Percentiles rank a stretch among this genome's conserved stretches.
Conservation (phyloP, 2,888 invertebrate genomes). For the Eledona agricola region DNA sequence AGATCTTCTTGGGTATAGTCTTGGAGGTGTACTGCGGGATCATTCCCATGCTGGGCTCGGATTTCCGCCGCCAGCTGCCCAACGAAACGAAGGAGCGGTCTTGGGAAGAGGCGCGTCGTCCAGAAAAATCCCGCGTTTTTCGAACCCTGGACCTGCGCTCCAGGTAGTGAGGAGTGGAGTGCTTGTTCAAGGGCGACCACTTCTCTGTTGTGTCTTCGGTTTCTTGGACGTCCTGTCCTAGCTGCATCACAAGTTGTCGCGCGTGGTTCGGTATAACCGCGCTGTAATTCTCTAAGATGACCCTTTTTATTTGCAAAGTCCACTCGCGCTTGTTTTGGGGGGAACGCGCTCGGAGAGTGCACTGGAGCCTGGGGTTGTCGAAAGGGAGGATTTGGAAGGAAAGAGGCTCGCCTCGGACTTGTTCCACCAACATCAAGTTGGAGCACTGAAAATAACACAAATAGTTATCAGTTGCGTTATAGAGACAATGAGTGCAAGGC, state of each 20-base stretch:
- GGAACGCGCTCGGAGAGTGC: slow-evolving; percentile 85
- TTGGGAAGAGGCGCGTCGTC: slow-evolving; percentile 57
- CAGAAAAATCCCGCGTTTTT: slow-evolving; percentile 65
- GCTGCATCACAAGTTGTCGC: slow-evolving; percentile 88
- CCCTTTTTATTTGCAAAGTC: slow-evolving; percentile 82
- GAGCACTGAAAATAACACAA: slow-evolving; percentile 77
- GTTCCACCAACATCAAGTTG: slow-evolving; percentile 96
- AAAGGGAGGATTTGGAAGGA: slow-evolving; percentile 97
- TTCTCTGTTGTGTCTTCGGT: slow-evolving; percentile 56
- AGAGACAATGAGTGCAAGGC: too few relatives aligned
- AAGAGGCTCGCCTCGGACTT: slow-evolving; percentile 91
- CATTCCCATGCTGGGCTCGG: slow-evolving; percentile 69
- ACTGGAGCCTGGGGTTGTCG: slow-evolving; percentile 91
- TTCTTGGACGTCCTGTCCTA: slow-evolving; percentile 73
- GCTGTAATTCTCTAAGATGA: slow-evolving; percentile 93
- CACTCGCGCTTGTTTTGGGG: slow-evolving; percentile 87
- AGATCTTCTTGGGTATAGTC: slow-evolving; percentile 75
- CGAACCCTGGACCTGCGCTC: slow-evolving; percentile 80
- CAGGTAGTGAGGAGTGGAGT: slow-evolving; percentile 89
- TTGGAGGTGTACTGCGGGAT: slow-evolving; percentile 69
- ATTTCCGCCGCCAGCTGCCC: slow-evolving; percentile 76
- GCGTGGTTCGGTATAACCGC: slow-evolving; percentile 95
- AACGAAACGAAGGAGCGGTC: slow-evolving; percentile 67
- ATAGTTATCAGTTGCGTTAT: too few relatives aligned
- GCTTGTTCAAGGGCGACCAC: slow-evolving; percentile 73